Evolutionary conservation across 2,797 vertebrate species (phyloP), one percentile per base, ranked within the genome.

Genomic region (Typhlichthys eigenmanni): DNA sequence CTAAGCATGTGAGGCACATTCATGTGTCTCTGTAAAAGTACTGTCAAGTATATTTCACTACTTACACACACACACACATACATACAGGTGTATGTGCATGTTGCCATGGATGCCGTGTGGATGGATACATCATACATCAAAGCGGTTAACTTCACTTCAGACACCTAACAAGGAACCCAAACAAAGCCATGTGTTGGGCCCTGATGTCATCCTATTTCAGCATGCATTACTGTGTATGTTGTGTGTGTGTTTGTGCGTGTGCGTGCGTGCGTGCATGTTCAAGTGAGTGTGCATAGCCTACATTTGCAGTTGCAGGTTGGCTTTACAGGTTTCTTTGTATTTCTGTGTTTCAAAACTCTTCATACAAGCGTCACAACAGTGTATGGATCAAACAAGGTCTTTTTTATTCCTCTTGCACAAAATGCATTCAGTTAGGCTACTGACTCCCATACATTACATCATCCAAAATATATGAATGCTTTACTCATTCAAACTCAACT

Each of bases 91-190:
- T 58, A 1, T 62, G 67, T 47, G 5, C 3, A n/a, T n/a, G 14
- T 16, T n/a, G 7, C 1, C 14, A 16, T 19, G 56, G 46, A n/a
- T 9, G 38, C 6, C 29, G 19, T 24, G 19, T 17, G 55, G 5
- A 32, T 45, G 55, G n/a, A 34, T 13, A 8, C 47, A 5, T n/a
- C 10, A 48, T 8, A 17, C 9, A 10, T 17, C 85, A 77, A 56
- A 77, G 86, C 84, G 85, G 75, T 81, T 66, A 72, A 74, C 74
- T 72, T 65, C 34, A 53, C 12, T 55, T 66, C 2, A 17, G 56
- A 71, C 68, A 79, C 84, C 68, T 68, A 73, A 75, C 50, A 60
- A 62, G 52, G 64, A 64, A 68, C 80, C 81, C 80, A 87, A 85
- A 88, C 81, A 86, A 75, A 82, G 72, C 75, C 74, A 75, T 83